A percentile compares a stretch with the other conserved stretches of the same genome.
phyloP scores from a whole-genome alignment of 2,888 invertebrate genomes.

The Drosophila colorata region DNA sequence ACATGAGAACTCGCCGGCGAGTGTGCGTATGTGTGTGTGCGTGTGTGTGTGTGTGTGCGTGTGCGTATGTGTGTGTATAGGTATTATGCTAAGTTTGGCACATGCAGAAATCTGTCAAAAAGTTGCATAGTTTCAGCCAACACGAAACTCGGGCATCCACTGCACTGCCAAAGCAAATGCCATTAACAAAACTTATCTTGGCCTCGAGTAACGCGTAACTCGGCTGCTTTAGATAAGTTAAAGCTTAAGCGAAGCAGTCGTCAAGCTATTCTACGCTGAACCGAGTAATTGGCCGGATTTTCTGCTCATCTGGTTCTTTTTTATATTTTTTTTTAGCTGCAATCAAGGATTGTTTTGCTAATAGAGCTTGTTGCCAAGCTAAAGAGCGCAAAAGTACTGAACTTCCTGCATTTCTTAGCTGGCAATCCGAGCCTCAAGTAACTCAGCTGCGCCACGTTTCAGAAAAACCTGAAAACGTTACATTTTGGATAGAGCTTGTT shows the following conservation, averaged over 20 bases:
- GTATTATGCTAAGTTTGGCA: slow-evolving; percentile 45
- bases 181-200: slow-evolving; percentile 28
- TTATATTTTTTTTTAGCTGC: too few relatives aligned
- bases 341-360: too few relatives aligned
- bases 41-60: slow-evolving; percentile 5
- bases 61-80: slow-evolving; percentile 8
- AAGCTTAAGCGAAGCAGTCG: background rate
- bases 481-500: background rate
- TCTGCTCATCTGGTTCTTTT: too few relatives aligned
- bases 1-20: slow-evolving; percentile 4
- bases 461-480: background rate
- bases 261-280: background rate
- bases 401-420: too few relatives aligned
- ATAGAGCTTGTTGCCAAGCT: too few relatives aligned
- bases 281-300: background rate
- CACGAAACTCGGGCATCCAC: slow-evolving; percentile 31
- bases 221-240: background rate
- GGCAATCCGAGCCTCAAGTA: background rate
- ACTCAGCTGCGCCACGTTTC: too few relatives aligned
- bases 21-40: background rate
- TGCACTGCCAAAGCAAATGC: slow-evolving; percentile 25
- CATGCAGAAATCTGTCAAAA: slow-evolving; percentile 63
- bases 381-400: too few relatives aligned
- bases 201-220: slow-evolving; percentile 9
- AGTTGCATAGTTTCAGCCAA: slow-evolving; percentile 47